Conservation (phyloP, 2,888 invertebrate species). For the Petrolisthes manimaculis region DNA sequence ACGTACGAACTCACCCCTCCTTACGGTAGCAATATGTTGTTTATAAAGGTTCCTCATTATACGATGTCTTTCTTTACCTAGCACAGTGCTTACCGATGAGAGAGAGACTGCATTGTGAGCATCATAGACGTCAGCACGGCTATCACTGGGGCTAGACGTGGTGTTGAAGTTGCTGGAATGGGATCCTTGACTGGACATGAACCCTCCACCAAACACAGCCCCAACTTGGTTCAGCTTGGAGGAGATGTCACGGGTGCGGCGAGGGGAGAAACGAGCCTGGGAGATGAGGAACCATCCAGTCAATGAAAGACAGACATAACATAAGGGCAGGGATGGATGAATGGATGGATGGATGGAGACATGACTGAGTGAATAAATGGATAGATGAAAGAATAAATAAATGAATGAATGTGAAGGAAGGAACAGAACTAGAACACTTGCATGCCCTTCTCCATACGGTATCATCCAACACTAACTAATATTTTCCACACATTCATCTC, state of each 20-base stretch:
- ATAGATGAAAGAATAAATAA: not conserved
- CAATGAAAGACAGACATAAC: too few species aligned
- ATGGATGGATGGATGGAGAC: too few species aligned
- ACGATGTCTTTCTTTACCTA: not conserved
- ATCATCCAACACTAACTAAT: not conserved
- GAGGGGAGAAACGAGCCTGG: constrained; percentile 77
- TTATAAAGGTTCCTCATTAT: not conserved
- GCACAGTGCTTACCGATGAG: constrained; percentile 55
- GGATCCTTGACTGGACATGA: constrained; percentile 47
- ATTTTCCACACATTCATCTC: not conserved
- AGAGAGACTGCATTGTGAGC: constrained; percentile 57
- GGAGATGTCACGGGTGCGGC: constrained; percentile 74
- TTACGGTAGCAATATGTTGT: not conserved
- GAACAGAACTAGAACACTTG: not conserved
- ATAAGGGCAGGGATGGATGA: not conserved
- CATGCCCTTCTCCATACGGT: not conserved
- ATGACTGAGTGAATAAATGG: too few species aligned
- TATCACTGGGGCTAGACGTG: constrained; percentile 43
- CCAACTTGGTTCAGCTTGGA: constrained; percentile 50
- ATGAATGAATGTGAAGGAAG: not conserved
- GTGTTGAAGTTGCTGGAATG: constrained; percentile 38
- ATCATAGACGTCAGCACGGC: constrained; percentile 61
- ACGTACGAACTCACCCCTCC: too few species aligned
- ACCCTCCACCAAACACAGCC: constrained; percentile 46
- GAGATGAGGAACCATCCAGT: too few species aligned